Evolutionary conservation across 2,888 invertebrate species (phyloP).

Genomic region (Argyresthia albistria): DNA sequence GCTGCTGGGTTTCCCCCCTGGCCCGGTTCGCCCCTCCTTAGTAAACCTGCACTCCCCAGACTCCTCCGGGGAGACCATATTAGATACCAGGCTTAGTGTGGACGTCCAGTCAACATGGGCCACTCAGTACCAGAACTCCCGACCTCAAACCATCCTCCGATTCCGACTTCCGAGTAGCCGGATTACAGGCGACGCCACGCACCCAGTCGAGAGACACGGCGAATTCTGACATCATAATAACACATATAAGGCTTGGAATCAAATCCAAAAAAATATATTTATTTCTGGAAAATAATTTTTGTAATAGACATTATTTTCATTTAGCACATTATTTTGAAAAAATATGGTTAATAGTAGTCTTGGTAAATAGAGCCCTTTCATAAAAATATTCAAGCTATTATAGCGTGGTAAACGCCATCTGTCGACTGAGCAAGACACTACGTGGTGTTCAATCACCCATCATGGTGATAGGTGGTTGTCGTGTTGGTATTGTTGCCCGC

Average conservation of each 20-base stretch:
- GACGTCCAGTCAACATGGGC: conserved; percentile 84
- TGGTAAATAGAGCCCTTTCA: too few species aligned
- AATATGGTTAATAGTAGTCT: too few species aligned
- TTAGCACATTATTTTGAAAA: too few species aligned
- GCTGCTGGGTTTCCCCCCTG: conserved; percentile 99
- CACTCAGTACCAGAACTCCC: conserved; percentile 63
- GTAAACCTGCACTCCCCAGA: conserved; percentile 80
- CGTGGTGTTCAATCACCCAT: too few species aligned
- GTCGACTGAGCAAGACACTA: too few species aligned
- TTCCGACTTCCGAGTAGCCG: conserved; percentile 95
- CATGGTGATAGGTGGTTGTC: too few species aligned
- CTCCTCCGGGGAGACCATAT: conserved; percentile 94
- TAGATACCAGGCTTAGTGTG: conserved; percentile 97
- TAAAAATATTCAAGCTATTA: too few species aligned
- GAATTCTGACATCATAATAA: conserved; percentile 90
- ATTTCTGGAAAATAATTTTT: not conserved
- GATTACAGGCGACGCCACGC: conserved; percentile 99
- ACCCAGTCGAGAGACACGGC: conserved; percentile 77
- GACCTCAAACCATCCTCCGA: conserved; percentile 93
- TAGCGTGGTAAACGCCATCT: too few species aligned
- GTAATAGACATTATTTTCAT: too few species aligned
- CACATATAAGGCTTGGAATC: conserved; percentile 47
- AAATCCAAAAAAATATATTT: not conserved
- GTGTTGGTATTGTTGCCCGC: too few species aligned
- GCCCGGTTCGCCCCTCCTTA: conserved; percentile 98